Conservation (phyloP, 2,113 vertebrate genomes). For the Nothocercus nigrocapillus region DNA sequence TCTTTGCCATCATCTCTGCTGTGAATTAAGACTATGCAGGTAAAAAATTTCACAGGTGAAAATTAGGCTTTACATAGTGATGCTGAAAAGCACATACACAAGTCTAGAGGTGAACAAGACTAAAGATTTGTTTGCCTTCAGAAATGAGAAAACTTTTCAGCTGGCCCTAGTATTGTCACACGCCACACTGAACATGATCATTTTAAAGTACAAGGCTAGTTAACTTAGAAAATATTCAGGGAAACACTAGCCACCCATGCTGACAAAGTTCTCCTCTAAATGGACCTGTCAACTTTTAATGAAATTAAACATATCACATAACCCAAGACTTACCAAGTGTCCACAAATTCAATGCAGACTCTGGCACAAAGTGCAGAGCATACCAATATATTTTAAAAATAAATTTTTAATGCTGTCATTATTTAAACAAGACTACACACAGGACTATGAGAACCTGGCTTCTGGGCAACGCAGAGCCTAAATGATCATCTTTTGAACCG, state of each 20-base stretch:
- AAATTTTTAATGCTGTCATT: background rate
- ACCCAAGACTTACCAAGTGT: background rate
- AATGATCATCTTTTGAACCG: background rate
- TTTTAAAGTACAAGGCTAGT: background rate
- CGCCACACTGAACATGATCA: background rate
- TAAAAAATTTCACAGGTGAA: conserved; percentile 14
- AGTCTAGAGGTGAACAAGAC: conserved; percentile 5
- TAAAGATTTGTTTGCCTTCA: conserved; percentile 10
- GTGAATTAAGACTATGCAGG: background rate
- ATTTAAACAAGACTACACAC: background rate
- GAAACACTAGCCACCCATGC: background rate
- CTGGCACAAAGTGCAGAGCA: background rate
- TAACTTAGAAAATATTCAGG: background rate
- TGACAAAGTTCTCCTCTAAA: background rate
- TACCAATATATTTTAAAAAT: background rate
- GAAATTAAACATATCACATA: background rate
- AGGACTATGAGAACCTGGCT: background rate
- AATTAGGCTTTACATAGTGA: conserved; percentile 24
- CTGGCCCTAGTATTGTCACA: background rate
- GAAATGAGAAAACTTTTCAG: conserved; percentile 11
- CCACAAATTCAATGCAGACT: background rate
- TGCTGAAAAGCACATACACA: conserved; percentile 2
- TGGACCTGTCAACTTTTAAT: background rate
- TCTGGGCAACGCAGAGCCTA: background rate
- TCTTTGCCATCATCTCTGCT: background rate